Percentiles rank a stretch among this genome's conserved stretches.
Evolutionary conservation across 2,888 invertebrate genomes (phyloP).

Genomic region (Phragmatobia fuliginosa): DNA sequence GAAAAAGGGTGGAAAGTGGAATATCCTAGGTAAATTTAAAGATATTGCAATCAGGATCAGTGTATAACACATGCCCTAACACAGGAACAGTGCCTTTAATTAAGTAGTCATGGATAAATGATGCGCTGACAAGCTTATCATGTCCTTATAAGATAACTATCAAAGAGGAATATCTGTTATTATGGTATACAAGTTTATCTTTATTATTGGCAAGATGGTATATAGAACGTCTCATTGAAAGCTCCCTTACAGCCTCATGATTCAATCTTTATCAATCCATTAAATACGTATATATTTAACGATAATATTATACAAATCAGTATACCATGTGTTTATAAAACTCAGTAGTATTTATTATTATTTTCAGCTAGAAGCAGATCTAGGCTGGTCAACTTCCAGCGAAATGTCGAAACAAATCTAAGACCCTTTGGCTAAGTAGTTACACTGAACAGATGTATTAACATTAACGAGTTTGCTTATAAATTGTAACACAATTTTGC

Average conservation of each 20-base stretch:
- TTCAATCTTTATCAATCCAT: neutral
- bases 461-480: conserved; percentile 58
- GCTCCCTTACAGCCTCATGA: neutral
- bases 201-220: conserved; percentile 1
- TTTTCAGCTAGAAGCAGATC: conserved; percentile 10
- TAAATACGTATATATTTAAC: neutral
- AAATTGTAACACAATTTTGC: conserved; percentile 55
- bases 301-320: neutral
- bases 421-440: conserved; percentile 47
- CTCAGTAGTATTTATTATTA: conserved; percentile 18
- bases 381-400: conserved; percentile 35
- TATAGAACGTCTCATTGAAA: neutral
- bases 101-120: conserved; percentile 1
- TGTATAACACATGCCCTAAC: too few relatives aligned
- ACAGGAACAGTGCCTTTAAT: neutral
- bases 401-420: conserved; percentile 42
- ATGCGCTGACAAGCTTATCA: neutral
- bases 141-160: conserved; percentile 8
- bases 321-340: conserved; percentile 13
- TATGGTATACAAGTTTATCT: conserved; percentile 1
- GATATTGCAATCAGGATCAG: neutral
- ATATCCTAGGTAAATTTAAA: neutral
- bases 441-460: conserved; percentile 69
- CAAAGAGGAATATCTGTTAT: conserved; percentile 4
- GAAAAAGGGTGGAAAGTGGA: neutral